Evolutionary conservation across 1,140 invertebrate genomes (phyloP).

Genomic region (Propsilocerus akamusi): DNA sequence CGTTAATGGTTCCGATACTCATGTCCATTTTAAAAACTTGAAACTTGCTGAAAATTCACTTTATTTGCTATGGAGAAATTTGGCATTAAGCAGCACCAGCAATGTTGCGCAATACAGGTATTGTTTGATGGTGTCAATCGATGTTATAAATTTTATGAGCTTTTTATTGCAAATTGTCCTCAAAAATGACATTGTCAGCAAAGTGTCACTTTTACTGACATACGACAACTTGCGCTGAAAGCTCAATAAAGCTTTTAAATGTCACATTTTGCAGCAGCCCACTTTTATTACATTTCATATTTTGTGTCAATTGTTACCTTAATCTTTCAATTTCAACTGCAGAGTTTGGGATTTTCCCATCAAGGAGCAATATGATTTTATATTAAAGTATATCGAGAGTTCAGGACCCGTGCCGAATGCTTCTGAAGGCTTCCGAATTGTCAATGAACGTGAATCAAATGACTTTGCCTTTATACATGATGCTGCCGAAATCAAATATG

Average conservation of each 20-base stretch:
- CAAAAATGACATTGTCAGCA: no score
- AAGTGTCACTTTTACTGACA: no score
- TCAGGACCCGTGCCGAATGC: slow-evolving; percentile 47
- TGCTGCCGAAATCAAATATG: slow-evolving; percentile 65
- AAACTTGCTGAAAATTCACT: slow-evolving; percentile 74
- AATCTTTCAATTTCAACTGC: background rate
- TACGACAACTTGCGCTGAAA: no score
- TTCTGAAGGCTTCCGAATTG: slow-evolving; percentile 54
- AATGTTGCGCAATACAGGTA: slow-evolving; percentile 36
- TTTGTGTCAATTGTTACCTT: no score
- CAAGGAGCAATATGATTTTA: slow-evolving; percentile 75
- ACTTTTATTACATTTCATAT: no score
- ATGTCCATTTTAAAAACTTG: slow-evolving; percentile 83
- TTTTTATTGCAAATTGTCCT: no score
- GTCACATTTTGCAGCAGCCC: no score
- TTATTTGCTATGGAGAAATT: slow-evolving; percentile 77
- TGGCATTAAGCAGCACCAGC: slow-evolving; percentile 58
- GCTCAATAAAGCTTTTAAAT: no score
- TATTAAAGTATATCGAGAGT: slow-evolving; percentile 62
- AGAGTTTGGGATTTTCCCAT: slow-evolving; percentile 88
- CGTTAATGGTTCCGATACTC: slow-evolving; percentile 52
- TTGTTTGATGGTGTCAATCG: background rate
- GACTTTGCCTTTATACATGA: slow-evolving; percentile 84
- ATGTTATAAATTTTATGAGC: no score
- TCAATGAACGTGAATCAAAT: slow-evolving; percentile 52